Percentiles rank a stretch among this genome's conserved stretches.
phyloP scores from a whole-genome alignment of 2,888 invertebrate genomes.

The Luperina nickerlii region DNA sequence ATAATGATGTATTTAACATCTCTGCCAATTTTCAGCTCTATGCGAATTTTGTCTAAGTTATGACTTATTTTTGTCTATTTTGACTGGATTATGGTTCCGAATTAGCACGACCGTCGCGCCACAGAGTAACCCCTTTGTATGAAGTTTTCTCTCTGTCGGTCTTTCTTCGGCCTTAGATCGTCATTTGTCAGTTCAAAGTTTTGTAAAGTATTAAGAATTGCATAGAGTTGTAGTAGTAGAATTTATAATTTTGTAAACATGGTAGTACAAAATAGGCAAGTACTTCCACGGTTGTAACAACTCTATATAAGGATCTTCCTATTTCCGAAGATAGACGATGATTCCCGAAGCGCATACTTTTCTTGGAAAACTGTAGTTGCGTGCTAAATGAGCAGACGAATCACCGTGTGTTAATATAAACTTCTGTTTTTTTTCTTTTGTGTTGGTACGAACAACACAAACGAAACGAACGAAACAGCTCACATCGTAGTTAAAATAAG shows the following conservation, averaged over 20 bases:
- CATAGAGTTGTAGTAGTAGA: no score
- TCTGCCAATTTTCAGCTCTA: no score
- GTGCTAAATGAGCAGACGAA: background rate
- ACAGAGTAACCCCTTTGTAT: no score
- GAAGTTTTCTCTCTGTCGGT: background rate
- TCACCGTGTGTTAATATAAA: background rate
- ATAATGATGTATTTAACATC: no score
- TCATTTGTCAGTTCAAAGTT: background rate
- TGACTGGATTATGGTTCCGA: no score
- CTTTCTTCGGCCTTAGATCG: background rate
- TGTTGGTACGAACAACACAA: background rate
- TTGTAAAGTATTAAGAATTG: background rate
- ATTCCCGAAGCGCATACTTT: background rate
- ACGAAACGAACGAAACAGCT: no score
- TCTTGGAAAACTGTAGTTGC: background rate
- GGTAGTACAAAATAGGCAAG: background rate
- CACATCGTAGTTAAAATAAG: background rate
- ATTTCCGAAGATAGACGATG: background rate
- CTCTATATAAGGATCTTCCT: background rate
- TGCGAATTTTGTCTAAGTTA: no score
- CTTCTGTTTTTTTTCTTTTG: background rate
- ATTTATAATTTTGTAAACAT: background rate
- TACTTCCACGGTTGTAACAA: background rate
- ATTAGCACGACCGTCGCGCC: background rate
- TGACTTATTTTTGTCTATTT: no score